A percentile compares a stretch with the other conserved stretches of the same genome.
These are phyloP conservation scores for Mionectes olivaceus DNA, from an alignment of 2,797 vertebrate genomes.

Conservation along the genomic window DNA sequence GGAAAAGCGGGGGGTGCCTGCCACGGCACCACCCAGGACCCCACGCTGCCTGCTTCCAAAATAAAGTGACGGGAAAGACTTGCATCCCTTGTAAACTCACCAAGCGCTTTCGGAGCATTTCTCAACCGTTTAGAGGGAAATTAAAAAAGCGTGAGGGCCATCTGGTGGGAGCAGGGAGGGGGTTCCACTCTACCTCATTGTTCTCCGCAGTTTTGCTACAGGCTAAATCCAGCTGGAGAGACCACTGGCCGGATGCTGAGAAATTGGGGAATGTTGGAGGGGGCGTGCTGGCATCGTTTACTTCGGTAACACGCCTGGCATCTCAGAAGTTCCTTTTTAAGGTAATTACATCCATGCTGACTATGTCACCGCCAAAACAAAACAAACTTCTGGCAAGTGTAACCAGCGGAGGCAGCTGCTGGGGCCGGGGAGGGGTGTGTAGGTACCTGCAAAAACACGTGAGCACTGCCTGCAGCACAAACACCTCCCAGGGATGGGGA, in stretches of 20 bases:
- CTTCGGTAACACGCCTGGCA: rapidly evolving
- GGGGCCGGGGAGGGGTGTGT: background rate
- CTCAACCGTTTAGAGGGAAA: background rate
- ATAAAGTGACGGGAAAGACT: rapidly evolving
- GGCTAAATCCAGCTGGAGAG: background rate
- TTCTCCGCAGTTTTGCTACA: rapidly evolving
- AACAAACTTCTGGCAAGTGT: rapidly evolving
- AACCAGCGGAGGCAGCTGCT: rapidly evolving
- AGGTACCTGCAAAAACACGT: background rate
- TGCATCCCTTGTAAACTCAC: background rate
- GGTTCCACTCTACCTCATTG: background rate
- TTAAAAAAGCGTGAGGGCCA: constrained; percentile 26
- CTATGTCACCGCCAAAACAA: rapidly evolving
- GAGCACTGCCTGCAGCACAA: rapidly evolving
- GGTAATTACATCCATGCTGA: rapidly evolving
- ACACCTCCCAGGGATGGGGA: background rate
- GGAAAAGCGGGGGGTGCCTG: rapidly evolving
- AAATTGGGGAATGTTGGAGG: rapidly evolving
- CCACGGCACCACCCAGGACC: rapidly evolving
- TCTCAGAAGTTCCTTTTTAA: background rate
- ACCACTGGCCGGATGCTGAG: background rate
- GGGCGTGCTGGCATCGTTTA: rapidly evolving
- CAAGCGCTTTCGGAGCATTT: background rate
- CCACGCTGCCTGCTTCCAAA: rapidly evolving
- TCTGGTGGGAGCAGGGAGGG: constrained; percentile 29